Base-by-base conservation (phyloP, 2,888 invertebrate genomes). In the Epinotia ramella region DNA sequence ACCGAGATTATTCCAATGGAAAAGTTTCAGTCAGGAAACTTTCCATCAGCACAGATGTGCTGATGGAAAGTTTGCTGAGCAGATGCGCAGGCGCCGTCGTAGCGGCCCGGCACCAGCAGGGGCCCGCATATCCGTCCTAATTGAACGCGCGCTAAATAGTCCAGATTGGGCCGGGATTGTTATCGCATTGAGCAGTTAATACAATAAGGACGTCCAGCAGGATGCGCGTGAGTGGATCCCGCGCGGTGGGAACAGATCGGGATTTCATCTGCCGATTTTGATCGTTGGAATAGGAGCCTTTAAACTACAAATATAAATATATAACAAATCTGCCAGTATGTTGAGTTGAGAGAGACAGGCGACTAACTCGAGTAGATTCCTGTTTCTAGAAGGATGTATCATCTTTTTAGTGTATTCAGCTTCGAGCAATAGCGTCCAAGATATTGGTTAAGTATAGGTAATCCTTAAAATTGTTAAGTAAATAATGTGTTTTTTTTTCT, bases 51-150 rank as follows among this genome's bases (percentile, higher is more conserved):
- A 33, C 33, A 33, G 1, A n/a, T n/a, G n/a, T n/a, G n/a, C n/a
- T n/a, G n/a, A n/a, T n/a, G n/a, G n/a, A n/a, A n/a, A n/a, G n/a
- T n/a, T n/a, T n/a, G n/a, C n/a, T n/a, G n/a, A n/a, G n/a, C n/a
- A n/a, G n/a, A 1, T 20, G 57, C 56, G 20, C 44, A 24, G 78
- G 86, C 83, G 80, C 49, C 86, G 84, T 87, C 84, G 88, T 88
- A 89, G 81, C 80, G 79, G 78, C 79, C 79, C 65, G 78, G 73
- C 78, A 84, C 82, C 85, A 87, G 88, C 88, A 91, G 93, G 92
- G 92, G 93, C 94, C 94, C 94, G 94, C 94, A 94, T 94, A 93
- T 93, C 92, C 93, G 89, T 88, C 92, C 92, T 94, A 94, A 94
- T 94, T 94, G 93, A 93, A 86, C 87, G 89, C 89, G 93, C 93